These are phyloP conservation scores for Gallinago media DNA, from an alignment of 2,113 vertebrate species.

Conservation along the genomic window DNA sequence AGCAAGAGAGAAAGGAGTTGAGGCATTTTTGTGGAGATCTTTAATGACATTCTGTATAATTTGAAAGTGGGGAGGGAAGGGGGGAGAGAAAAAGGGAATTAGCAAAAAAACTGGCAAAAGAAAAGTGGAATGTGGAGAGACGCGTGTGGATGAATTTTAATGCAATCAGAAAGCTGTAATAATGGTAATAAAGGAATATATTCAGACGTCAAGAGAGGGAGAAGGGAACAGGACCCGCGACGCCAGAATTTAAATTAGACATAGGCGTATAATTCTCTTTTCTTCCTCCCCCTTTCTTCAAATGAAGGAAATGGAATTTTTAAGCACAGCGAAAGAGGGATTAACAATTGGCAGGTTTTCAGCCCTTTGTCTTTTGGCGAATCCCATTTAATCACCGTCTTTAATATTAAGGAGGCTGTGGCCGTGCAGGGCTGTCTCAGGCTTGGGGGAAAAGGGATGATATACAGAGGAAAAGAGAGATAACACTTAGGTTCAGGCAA, in stretches of 20 bases:
- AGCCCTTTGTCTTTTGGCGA: slow-evolving; percentile 76
- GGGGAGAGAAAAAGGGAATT: slow-evolving; percentile 64
- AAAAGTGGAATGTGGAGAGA: slow-evolving; percentile 70
- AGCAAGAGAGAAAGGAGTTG: slow-evolving; percentile 11
- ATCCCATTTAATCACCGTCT: slow-evolving; percentile 73
- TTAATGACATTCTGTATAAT: slow-evolving; percentile 69
- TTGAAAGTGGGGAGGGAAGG: slow-evolving; percentile 56
- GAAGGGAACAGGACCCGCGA: slow-evolving; percentile 63
- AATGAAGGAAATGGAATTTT: slow-evolving; percentile 79
- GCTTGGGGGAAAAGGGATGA: slow-evolving; percentile 54
- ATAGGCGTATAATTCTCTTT: slow-evolving; percentile 41
- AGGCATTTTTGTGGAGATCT: slow-evolving; percentile 57
- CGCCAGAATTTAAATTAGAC: slow-evolving; percentile 79
- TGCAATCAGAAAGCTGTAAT: slow-evolving; percentile 84
- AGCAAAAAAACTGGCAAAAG: slow-evolving; percentile 67
- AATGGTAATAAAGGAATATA: slow-evolving; percentile 82
- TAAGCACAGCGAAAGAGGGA: slow-evolving; percentile 73
- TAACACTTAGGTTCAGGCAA: slow-evolving; percentile 32
- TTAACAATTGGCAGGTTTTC: slow-evolving; percentile 73
- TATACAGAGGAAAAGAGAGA: slow-evolving; percentile 67
- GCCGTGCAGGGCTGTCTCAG: background rate
- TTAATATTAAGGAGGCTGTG: slow-evolving; percentile 77
- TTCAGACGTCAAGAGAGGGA: slow-evolving; percentile 78
- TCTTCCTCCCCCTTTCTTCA: slow-evolving; percentile 46
- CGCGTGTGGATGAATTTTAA: slow-evolving; percentile 82